phyloP scores from a whole-genome alignment of 2,888 invertebrate genomes.

The Cheilosia grossa region DNA sequence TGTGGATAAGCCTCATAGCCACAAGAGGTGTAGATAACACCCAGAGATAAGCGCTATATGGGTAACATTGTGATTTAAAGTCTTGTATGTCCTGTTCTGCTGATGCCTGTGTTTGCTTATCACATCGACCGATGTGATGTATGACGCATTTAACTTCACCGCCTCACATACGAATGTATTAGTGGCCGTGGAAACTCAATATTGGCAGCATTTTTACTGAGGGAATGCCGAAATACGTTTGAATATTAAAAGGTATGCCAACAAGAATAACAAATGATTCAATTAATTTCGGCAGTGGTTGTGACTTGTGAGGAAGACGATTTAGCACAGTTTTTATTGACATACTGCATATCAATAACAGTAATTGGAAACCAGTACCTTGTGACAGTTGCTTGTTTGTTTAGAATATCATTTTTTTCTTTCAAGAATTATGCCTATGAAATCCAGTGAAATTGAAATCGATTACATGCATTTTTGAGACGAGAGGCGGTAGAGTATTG shows the following conservation, averaged over 20 bases:
- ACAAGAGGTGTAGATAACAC: conserved; percentile 53
- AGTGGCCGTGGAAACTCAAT: conserved; percentile 9
- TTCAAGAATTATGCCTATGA: too few relatives aligned
- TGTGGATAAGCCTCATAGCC: conserved; percentile 46
- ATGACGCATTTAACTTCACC: conserved; percentile 33
- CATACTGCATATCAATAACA: too few relatives aligned
- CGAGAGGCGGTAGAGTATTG: too few relatives aligned
- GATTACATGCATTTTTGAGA: too few relatives aligned
- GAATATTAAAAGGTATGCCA: too few relatives aligned
- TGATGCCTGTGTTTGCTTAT: conserved; percentile 35
- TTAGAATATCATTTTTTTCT: too few relatives aligned
- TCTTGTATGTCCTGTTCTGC: conserved; percentile 42
- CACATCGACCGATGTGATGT: conserved; percentile 30
- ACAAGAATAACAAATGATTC: neutral
- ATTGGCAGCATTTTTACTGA: conserved; percentile 10
- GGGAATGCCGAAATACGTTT: too few relatives aligned
- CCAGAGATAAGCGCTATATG: conserved; percentile 41
- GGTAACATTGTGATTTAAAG: conserved; percentile 52
- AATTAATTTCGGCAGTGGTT: neutral
- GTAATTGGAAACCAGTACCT: too few relatives aligned
- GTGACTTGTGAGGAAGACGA: too few relatives aligned
- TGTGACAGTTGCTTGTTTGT: too few relatives aligned
- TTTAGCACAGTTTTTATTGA: too few relatives aligned
- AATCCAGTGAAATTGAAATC: too few relatives aligned
- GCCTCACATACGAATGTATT: neutral